Percentiles rank a stretch among this genome's conserved stretches.
phyloP scores from a whole-genome alignment of 2,113 vertebrate species.

The Leiothrix lutea region DNA sequence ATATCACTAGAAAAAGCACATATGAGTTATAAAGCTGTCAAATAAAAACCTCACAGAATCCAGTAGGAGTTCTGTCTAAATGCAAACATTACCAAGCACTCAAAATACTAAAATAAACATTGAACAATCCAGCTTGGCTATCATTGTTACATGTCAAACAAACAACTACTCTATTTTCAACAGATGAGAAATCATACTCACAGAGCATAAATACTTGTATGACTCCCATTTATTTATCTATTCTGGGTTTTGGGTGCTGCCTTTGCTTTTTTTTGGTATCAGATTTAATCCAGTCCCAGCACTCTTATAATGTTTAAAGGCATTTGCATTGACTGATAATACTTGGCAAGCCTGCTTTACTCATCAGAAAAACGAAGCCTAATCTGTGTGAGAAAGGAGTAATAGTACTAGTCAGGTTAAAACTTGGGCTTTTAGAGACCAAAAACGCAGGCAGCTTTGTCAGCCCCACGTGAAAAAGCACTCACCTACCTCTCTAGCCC shows the following conservation, averaged over 20 bases:
- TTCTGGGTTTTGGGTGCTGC: neutral
- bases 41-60: neutral
- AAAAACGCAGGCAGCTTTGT: neutral
- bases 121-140: neutral
- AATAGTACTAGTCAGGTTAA: slow-evolving; percentile 3
- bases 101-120: slow-evolving; percentile 24
- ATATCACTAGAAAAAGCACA: neutral
- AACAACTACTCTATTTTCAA: slow-evolving; percentile 34
- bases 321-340: slow-evolving; percentile 3
- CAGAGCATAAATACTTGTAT: slow-evolving; percentile 15
- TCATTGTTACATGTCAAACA: neutral
- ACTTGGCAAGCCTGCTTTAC: slow-evolving; percentile 14
- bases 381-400: slow-evolving; percentile 35
- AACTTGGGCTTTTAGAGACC: neutral
- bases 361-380: slow-evolving; percentile 26
- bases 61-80: neutral
- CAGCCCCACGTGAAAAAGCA: neutral
- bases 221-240: slow-evolving; percentile 39
- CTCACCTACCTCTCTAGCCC: neutral
- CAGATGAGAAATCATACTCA: slow-evolving; percentile 25
- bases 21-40: neutral
- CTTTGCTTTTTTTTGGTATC: slow-evolving; percentile 41
- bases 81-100: slow-evolving; percentile 11
- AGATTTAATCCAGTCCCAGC: slow-evolving; percentile 26
- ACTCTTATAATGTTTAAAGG: neutral